These are phyloP conservation scores for Trichoplusia ni DNA, from an alignment of 1,140 invertebrate genomes.

Conservation along the genomic window DNA sequence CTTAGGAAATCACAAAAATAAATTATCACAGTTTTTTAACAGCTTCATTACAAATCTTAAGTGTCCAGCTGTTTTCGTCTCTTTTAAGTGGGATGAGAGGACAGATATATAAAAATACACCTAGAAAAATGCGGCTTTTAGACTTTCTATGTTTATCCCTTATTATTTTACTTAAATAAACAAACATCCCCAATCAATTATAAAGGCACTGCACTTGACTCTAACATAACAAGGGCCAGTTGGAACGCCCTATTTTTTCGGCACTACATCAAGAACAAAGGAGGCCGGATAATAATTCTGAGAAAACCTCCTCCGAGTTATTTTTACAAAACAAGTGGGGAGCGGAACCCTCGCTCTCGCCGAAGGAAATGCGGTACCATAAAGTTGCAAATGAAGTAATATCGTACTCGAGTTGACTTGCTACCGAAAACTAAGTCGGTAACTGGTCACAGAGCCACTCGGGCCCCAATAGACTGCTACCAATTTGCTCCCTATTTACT, in stretches of 20 bases:
- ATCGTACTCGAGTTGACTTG: slow-evolving; percentile 45
- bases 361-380: slow-evolving; percentile 55
- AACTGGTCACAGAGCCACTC: slow-evolving; percentile 25
- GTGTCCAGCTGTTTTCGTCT: no score
- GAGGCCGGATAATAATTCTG: slow-evolving; percentile 60
- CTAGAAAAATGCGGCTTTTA: no score
- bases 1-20: no score
- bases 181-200: no score
- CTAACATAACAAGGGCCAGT: slow-evolving; percentile 47
- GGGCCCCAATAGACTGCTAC: slow-evolving; percentile 34
- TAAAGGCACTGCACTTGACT: slow-evolving; percentile 42
- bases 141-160: background rate
- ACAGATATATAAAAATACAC: no score
- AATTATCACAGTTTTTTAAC: no score
- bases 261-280: slow-evolving; percentile 51
- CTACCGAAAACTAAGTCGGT: slow-evolving; percentile 42
- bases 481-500: slow-evolving; percentile 48
- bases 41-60: no score
- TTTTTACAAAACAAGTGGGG: slow-evolving; percentile 55
- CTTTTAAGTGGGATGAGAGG: no score
- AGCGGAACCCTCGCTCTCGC: slow-evolving; percentile 39
- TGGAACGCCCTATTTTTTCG: slow-evolving; percentile 40
- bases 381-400: slow-evolving; percentile 75
- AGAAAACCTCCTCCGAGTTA: slow-evolving; percentile 52
- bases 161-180: background rate